phyloP scores from a whole-genome alignment of 2,888 invertebrate species.

The Xanthorhoe spadicearia region DNA sequence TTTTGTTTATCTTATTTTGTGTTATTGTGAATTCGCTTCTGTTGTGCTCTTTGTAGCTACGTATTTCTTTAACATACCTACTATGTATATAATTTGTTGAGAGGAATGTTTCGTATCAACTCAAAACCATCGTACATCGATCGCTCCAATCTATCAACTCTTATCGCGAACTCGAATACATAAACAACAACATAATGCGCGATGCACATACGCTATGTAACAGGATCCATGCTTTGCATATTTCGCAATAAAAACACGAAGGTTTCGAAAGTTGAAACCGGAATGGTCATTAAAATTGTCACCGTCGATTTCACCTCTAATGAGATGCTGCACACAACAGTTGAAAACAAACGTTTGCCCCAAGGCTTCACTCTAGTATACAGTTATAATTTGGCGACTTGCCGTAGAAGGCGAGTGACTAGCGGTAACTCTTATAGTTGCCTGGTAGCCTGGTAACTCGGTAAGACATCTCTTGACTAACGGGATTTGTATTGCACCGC shows the following conservation, averaged over 20 bases:
- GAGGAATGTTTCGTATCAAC: slow-evolving; percentile 25
- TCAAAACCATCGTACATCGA: slow-evolving; percentile 28
- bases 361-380: slow-evolving; percentile 54
- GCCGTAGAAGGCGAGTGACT: slow-evolving; percentile 69
- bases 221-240: slow-evolving; percentile 32
- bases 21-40: slow-evolving; percentile 47
- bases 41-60: slow-evolving; percentile 4
- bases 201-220: slow-evolving; percentile 31
- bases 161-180: slow-evolving; percentile 35
- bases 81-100: slow-evolving; percentile 14
- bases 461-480: slow-evolving; percentile 58
- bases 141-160: slow-evolving; percentile 31
- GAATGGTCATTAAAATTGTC: slow-evolving; percentile 58
- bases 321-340: slow-evolving; percentile 57
- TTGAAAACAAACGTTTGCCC: slow-evolving; percentile 54
- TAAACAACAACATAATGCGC: slow-evolving; percentile 26
- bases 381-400: slow-evolving; percentile 75
- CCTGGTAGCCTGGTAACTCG: slow-evolving; percentile 58
- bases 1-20: slow-evolving; percentile 57
- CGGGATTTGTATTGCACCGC: slow-evolving; percentile 61
- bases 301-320: slow-evolving; percentile 65
- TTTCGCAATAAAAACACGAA: slow-evolving; percentile 47
- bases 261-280: slow-evolving; percentile 56
- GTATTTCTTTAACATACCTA: slow-evolving; percentile 20
- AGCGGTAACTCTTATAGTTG: slow-evolving; percentile 72